These are phyloP conservation scores for Dichetophora obliterata DNA, from an alignment of 2,888 invertebrate species.

Conservation along the genomic window DNA sequence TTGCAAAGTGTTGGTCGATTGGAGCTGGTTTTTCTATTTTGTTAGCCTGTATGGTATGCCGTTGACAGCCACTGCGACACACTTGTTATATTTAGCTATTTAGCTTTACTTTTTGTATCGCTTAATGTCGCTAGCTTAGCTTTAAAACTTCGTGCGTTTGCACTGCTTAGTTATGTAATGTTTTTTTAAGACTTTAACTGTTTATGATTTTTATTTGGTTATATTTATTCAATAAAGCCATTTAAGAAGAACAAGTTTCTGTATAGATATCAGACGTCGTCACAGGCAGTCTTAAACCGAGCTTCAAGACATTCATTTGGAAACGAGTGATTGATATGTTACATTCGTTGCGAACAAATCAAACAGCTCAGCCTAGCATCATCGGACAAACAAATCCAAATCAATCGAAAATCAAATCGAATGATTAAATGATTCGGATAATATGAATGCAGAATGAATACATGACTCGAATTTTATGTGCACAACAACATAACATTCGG, in stretches of 20 bases:
- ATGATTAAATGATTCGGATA: too few species aligned
- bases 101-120: not conserved
- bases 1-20: not conserved
- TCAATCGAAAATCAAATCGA: too few species aligned
- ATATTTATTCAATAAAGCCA: not conserved
- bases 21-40: not conserved
- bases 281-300: too few species aligned
- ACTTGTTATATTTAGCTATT: not conserved
- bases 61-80: not conserved
- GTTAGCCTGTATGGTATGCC: not conserved
- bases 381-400: too few species aligned
- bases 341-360: too few species aligned
- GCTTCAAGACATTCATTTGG: too few species aligned
- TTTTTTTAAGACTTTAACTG: not conserved
- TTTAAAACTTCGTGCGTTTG: not conserved
- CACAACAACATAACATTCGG: too few species aligned
- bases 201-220: conserved; percentile 1
- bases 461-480: too few species aligned
- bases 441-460: too few species aligned
- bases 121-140: not conserved
- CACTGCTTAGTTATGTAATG: not conserved
- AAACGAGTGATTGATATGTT: too few species aligned
- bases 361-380: too few species aligned
- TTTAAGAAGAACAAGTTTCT: not conserved
- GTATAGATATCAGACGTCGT: too few species aligned